phyloP scores from a whole-genome alignment of 1,140 invertebrate genomes.

The Rhopalosiphum maidis region DNA sequence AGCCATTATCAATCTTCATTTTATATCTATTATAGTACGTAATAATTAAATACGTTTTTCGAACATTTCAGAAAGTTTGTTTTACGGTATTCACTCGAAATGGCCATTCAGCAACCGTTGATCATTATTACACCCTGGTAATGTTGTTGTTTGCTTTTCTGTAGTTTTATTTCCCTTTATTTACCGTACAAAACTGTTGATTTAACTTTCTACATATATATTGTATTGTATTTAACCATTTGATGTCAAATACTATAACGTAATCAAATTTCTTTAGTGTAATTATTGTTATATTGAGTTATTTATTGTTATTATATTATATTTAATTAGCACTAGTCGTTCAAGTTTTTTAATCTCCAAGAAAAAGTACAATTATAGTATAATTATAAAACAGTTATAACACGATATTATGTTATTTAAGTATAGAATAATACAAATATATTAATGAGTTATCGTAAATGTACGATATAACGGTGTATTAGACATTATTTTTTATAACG shows the following conservation, averaged over 20 bases:
- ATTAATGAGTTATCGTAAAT: background rate
- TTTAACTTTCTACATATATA: background rate
- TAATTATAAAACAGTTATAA: background rate
- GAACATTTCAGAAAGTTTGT: background rate
- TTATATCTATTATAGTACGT: background rate
- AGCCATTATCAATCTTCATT: background rate
- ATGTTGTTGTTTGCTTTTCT: background rate
- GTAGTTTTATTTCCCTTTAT: background rate
- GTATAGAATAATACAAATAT: background rate
- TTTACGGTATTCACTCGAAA: background rate
- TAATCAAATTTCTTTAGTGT: background rate
- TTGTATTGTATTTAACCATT: background rate
- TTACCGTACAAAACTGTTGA: background rate
- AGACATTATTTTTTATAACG: background rate
- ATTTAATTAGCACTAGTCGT: background rate
- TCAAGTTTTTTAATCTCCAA: background rate
- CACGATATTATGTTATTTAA: background rate
- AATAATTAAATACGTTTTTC: background rate
- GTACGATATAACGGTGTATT: background rate
- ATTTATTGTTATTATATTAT: background rate
- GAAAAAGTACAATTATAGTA: background rate
- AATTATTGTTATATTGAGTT: background rate
- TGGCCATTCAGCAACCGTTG: background rate
- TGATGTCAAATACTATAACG: background rate
- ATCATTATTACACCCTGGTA: background rate